Evolutionary conservation across 2,888 invertebrate species (phyloP).

Genomic region (Diaprepes abbreviatus): DNA sequence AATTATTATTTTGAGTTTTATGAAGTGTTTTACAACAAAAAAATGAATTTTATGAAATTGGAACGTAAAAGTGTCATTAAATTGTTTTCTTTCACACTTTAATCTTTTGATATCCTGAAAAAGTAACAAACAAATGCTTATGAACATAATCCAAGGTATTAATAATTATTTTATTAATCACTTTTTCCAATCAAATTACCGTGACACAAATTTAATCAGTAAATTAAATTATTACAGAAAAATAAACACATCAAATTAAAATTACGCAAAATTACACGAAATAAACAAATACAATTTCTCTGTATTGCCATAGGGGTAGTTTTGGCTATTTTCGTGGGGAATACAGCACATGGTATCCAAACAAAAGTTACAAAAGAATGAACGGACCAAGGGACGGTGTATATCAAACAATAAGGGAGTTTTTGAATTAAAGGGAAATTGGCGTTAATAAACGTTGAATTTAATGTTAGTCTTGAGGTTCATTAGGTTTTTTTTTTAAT

Average conservation of each 20-base stretch:
- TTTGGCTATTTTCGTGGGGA: slow-evolving; percentile 41
- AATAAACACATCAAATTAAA: slow-evolving; percentile 33
- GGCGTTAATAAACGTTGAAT: no score
- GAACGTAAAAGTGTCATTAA: no score
- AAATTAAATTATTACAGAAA: slow-evolving; percentile 28
- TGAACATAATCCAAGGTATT: no score
- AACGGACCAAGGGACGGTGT: background rate
- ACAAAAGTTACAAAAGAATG: slow-evolving; percentile 13
- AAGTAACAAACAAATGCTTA: no score
- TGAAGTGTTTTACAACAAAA: no score
- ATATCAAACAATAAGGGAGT: slow-evolving; percentile 41
- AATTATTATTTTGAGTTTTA: no score
- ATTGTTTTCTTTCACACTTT: no score
- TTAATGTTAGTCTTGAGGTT: no score
- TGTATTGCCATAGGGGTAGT: slow-evolving; percentile 38
- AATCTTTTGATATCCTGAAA: no score
- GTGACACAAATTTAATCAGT: slow-evolving; percentile 4
- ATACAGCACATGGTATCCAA: slow-evolving; percentile 37
- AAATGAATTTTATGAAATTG: no score
- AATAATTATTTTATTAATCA: no score
- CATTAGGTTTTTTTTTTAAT: no score
- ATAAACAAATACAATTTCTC: slow-evolving; percentile 38
- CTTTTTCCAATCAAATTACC: background rate
- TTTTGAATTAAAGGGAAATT: slow-evolving; percentile 14
- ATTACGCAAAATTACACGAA: slow-evolving; percentile 36